Conservation (phyloP, 1,140 invertebrate genomes). For the Trypoxylus dichotomus region DNA sequence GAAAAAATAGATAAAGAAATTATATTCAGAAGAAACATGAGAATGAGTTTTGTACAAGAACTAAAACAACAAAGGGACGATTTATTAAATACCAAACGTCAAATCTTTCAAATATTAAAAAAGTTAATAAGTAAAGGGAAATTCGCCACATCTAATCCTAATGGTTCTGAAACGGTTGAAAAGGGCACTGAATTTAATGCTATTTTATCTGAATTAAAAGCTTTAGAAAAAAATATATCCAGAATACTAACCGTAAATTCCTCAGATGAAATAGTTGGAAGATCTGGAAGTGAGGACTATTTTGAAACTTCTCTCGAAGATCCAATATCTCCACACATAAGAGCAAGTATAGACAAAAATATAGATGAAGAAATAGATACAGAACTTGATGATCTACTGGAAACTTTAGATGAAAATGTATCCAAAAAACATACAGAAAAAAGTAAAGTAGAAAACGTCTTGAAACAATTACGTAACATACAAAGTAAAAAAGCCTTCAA, state of each 20-base stretch:
- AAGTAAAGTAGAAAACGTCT: not conserved
- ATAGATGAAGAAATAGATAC: not conserved
- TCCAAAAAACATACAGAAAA: not conserved
- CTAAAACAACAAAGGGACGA: not conserved
- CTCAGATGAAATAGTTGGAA: not conserved
- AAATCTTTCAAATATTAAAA: not conserved
- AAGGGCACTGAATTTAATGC: not conserved
- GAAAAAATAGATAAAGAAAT: not conserved
- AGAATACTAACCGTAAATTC: not conserved
- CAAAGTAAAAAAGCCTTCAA: constrained; percentile 8
- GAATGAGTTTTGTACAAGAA: not conserved
- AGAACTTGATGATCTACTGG: not conserved
- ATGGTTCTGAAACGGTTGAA: not conserved
- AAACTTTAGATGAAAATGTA: not conserved
- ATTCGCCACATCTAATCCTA: not conserved
- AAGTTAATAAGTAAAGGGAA: not conserved
- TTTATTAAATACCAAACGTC: not conserved
- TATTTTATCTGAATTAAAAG: not conserved
- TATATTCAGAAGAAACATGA: not conserved
- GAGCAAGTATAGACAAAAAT: not conserved
- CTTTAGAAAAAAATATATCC: not conserved
- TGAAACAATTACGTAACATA: not conserved
- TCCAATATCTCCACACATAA: not conserved
- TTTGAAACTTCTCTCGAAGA: not conserved
- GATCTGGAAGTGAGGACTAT: not conserved